A percentile compares a stretch with the other conserved stretches of the same genome.
phyloP scores from a whole-genome alignment of 2,113 vertebrate species.

The Hiodon tergisus region DNA sequence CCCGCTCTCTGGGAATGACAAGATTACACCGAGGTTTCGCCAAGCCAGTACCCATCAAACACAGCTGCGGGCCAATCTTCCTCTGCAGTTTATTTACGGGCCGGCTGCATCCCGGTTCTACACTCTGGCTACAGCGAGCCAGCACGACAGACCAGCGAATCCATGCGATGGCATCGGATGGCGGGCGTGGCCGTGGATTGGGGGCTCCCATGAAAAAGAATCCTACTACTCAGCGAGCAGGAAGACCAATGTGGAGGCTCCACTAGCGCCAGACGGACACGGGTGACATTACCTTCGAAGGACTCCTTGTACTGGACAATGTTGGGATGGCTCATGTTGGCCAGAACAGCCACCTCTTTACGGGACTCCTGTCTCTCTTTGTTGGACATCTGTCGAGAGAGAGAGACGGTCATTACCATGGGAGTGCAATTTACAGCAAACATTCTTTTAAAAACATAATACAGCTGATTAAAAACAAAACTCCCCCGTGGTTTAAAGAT shows the following conservation, averaged over 20 bases:
- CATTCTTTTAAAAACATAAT: not conserved
- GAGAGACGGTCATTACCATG: not conserved
- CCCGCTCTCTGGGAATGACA: no score
- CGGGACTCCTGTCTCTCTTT: slow-evolving; percentile 93
- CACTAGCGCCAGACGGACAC: not conserved
- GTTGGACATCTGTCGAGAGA: slow-evolving; percentile 79
- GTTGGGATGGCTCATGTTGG: slow-evolving; percentile 97
- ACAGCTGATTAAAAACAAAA: not conserved
- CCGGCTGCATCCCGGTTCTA: no score
- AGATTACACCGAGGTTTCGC: no score
- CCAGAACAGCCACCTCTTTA: slow-evolving; percentile 92
- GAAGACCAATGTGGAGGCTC: not conserved
- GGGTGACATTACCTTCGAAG: slow-evolving; percentile 82
- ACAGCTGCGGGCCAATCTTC: no score
- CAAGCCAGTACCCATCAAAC: no score
- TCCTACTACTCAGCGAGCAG: not conserved
- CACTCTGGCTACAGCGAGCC: no score
- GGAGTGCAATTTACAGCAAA: not conserved
- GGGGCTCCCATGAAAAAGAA: no score
- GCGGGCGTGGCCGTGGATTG: no score
- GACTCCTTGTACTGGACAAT: slow-evolving; percentile 94
- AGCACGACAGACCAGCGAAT: no score
- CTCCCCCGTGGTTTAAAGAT: no score
- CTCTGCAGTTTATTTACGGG: no score
- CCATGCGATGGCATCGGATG: no score